phyloP scores from a whole-genome alignment of 2,888 invertebrate species.

The Caenorhabditis auriculariae region DNA sequence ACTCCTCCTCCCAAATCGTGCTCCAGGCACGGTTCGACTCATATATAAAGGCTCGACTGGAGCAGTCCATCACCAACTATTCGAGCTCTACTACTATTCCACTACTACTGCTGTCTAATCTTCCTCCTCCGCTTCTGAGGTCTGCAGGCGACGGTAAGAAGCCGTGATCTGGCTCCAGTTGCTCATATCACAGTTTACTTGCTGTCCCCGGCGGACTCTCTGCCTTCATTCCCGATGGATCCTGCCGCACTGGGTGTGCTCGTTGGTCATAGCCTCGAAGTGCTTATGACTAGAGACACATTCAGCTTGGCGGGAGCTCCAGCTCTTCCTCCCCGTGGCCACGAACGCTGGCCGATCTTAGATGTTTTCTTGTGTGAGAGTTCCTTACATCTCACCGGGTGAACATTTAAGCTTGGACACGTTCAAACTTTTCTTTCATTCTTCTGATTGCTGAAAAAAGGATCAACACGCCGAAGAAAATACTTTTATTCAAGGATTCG shows the following conservation, averaged over 20 bases:
- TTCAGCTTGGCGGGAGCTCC: conserved; percentile 36
- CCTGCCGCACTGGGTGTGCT: conserved; percentile 30
- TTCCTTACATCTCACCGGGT: not conserved
- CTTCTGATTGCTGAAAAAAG: conserved; percentile 2
- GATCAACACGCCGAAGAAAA: conserved; percentile 1
- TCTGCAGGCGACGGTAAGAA: conserved; percentile 7
- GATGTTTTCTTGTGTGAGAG: not conserved
- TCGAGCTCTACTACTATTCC: no score
- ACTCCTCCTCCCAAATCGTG: no score
- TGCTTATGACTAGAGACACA: conserved; percentile 48
- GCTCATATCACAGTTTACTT: conserved; percentile 25
- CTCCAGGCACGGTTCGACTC: no score
- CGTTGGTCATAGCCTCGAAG: conserved; percentile 28
- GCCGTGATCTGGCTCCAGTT: not conserved
- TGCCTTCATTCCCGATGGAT: not conserved
- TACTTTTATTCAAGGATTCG: not conserved
- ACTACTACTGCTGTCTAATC: no score
- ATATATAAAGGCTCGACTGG: no score
- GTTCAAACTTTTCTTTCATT: no score
- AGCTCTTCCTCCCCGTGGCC: not conserved
- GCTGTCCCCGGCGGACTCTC: conserved; percentile 27
- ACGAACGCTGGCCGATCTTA: not conserved
- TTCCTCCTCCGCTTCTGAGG: not conserved
- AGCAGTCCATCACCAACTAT: no score
- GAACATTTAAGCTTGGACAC: not conserved